Evolutionary conservation across 2,113 vertebrate genomes (phyloP), one percentile per base, ranked within the genome.

Genomic region (Glaucomys volans): DNA sequence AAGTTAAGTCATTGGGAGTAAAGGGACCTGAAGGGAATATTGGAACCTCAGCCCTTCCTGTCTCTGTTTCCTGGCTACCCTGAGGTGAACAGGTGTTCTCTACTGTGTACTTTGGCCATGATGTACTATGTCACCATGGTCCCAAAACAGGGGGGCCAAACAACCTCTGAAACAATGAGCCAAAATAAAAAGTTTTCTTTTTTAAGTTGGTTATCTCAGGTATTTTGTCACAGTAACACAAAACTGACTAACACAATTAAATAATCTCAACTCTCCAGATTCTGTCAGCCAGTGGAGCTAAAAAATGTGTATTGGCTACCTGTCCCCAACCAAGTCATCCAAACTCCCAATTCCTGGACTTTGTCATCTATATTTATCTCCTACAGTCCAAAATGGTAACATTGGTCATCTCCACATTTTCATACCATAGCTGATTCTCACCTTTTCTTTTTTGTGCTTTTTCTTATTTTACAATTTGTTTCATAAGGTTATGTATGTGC

Each of bases 401-500:
- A 47, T 0, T 84, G 35, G 42, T 42, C 84, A 37, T 82, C 64
- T 91, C 44, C 62, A 90, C 35, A 92, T 76, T 91, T 47, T 76
- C 44, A 35, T 8, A 64, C 72, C 16, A 54, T 16, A 66, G 44
- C 4, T 62, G 12, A 80, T 67, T 84, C 42, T 87, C 32, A 75
- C 69, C 32, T 84, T 57, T 83, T 67, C 35, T 54, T 76, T 17
- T 91, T 90, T 83, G 44, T 90, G 62, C 35, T 87, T 88, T 87
- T 90, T 77, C 20, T 90, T 75, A 35, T 87, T 96, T 92, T 93
- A 52, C 32, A 95, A 66, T 54, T 93, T 85, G 17, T 84, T 77
- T 94, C 74, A 52, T 22, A 5, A 71, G 40, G 67, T 30, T 62
- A 52, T 77, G 12, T 82, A n/a, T 52, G 9, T 77, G 32, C 64